Evolutionary conservation across 2,888 invertebrate genomes (phyloP).

Genomic region (Spisula solida): DNA sequence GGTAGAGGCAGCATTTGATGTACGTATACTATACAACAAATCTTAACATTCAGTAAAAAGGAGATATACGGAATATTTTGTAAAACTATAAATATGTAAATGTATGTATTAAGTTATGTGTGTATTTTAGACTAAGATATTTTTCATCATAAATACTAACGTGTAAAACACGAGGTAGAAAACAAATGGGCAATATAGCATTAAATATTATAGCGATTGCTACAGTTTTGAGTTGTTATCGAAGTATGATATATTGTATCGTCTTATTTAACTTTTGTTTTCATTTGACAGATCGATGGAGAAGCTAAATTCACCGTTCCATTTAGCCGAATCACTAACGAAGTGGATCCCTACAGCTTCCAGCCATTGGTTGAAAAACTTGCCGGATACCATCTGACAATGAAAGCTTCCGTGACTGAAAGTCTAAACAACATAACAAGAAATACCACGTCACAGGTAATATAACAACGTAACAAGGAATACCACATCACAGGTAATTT

Average conservation of each 20-base stretch:
- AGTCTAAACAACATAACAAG: constrained; percentile 89
- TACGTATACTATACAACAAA: constrained; percentile 25
- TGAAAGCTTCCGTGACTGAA: constrained; percentile 94
- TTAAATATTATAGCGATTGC: no score
- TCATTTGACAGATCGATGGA: constrained; percentile 71
- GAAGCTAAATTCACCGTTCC: constrained; percentile 67
- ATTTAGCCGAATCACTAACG: constrained; percentile 57
- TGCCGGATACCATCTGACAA: constrained; percentile 55
- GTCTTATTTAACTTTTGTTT: background rate
- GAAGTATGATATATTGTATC: background rate
- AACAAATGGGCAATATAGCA: no score
- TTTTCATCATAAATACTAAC: no score
- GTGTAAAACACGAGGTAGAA: no score
- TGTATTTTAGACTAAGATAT: no score
- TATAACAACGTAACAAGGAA: no score
- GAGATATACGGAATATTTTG: no score
- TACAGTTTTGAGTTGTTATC: background rate
- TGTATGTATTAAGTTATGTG: no score
- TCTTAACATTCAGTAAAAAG: no score
- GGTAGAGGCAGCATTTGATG: constrained; percentile 64
- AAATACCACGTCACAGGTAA: constrained; percentile 54
- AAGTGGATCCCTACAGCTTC: constrained; percentile 62
- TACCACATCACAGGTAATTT: no score
- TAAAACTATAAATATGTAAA: no score
- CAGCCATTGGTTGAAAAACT: constrained; percentile 63